phyloP scores from a whole-genome alignment of 2,888 invertebrate species.

The Adelognathus sp. region DNA sequence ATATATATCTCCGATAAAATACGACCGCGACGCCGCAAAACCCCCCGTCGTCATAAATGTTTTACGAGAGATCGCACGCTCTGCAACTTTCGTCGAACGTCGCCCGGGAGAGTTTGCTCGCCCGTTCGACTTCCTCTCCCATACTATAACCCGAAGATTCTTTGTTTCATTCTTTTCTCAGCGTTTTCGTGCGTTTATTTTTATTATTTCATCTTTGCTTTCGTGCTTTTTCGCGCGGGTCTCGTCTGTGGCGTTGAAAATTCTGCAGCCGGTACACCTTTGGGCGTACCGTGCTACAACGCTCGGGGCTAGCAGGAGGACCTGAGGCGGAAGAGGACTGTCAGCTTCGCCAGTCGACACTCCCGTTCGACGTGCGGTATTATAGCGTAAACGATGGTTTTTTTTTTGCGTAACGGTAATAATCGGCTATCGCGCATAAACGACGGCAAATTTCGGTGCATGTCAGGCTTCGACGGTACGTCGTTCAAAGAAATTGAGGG shows the following conservation, averaged over 20 bases:
- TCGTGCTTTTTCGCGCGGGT: neutral
- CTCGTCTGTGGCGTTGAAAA: conserved; percentile 33
- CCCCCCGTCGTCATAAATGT: conserved; percentile 39
- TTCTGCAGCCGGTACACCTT: conserved; percentile 16
- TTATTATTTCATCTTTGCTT: neutral
- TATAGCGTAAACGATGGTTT: conserved; percentile 40
- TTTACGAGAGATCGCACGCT: conserved; percentile 39
- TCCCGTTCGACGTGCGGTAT: conserved; percentile 17
- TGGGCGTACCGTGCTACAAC: conserved; percentile 15
- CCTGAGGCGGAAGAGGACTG: conserved; percentile 1
- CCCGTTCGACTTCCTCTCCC: conserved; percentile 25
- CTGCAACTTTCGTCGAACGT: conserved; percentile 18
- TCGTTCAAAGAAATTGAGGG: conserved; percentile 42
- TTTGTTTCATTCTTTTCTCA: conserved; percentile 9
- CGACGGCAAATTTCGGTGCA: conserved; percentile 37
- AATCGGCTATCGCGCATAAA: conserved; percentile 36
- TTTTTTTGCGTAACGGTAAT: conserved; percentile 54
- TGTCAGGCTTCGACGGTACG: neutral
- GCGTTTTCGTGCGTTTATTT: conserved; percentile 19
- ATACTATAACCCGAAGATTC: neutral
- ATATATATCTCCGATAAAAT: conserved; percentile 21
- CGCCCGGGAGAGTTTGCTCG: conserved; percentile 10
- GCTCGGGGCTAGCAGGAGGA: neutral
- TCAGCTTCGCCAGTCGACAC: neutral
- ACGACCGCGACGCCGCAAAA: conserved; percentile 27